phyloP scores from a whole-genome alignment of 2,113 vertebrate genomes.

The Heterochromis multidens region DNA sequence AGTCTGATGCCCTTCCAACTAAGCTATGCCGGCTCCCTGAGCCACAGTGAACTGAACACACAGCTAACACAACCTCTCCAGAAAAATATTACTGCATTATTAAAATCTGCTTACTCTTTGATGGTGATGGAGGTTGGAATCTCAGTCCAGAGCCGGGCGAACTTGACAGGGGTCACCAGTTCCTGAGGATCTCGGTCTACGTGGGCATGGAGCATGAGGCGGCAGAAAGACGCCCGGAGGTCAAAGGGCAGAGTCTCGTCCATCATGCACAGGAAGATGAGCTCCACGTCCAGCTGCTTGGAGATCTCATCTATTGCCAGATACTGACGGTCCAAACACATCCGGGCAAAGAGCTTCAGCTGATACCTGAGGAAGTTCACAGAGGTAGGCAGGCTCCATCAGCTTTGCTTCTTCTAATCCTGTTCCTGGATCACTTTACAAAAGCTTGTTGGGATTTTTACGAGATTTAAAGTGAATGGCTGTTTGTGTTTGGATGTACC shows the following conservation, averaged over 20 bases:
- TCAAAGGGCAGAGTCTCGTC: slow-evolving; percentile 95
- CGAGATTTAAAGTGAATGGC: rapidly evolving
- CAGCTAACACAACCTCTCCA: background rate
- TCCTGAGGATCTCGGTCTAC: slow-evolving; percentile 98
- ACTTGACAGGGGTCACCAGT: slow-evolving; percentile 93
- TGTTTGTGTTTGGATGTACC: slow-evolving; percentile 68
- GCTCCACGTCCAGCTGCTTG: slow-evolving; percentile 93
- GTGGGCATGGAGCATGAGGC: slow-evolving; percentile 96
- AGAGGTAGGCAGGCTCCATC: background rate
- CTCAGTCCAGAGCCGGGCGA: slow-evolving; percentile 95
- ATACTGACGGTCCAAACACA: slow-evolving; percentile 98
- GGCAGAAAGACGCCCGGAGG: slow-evolving; percentile 94
- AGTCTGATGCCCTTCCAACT: slow-evolving; percentile 95
- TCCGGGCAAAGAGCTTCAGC: slow-evolving; percentile 94
- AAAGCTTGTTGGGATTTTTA: background rate
- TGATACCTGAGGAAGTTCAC: slow-evolving; percentile 82
- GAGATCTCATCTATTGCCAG: slow-evolving; percentile 97
- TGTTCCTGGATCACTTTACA: background rate
- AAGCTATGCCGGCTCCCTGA: slow-evolving; percentile 76
- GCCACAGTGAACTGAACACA: background rate
- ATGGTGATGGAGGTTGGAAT: slow-evolving; percentile 94
- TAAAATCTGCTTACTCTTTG: slow-evolving; percentile 82
- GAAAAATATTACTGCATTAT: background rate
- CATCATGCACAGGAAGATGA: slow-evolving; percentile 98
- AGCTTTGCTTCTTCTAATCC: background rate